Evolutionary conservation across 2,888 invertebrate species (phyloP).

Genomic region (Lithophane semibrunnea): DNA sequence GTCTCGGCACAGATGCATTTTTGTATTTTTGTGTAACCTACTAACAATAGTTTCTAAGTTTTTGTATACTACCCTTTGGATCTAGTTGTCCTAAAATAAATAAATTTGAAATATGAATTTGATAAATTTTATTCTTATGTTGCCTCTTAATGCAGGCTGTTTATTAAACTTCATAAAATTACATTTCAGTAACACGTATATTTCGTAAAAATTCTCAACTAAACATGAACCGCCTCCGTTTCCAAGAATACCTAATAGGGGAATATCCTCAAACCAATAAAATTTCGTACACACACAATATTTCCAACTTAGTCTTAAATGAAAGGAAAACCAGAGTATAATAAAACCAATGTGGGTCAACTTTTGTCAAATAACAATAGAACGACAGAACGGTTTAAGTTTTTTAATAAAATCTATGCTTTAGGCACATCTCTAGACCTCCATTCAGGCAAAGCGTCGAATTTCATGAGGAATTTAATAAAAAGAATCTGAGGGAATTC

Average conservation of each 20-base stretch:
- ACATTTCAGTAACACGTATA: not conserved
- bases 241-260: conserved; percentile 11
- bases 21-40: no score
- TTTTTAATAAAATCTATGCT: conserved; percentile 38
- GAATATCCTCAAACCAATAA: conserved; percentile 21
- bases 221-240: not conserved
- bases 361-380: conserved; percentile 10
- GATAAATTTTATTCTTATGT: no score
- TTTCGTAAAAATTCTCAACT: not conserved
- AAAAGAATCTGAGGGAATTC: conserved; percentile 37
- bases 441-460: conserved; percentile 20
- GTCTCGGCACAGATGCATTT: no score
- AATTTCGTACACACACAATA: conserved; percentile 8
- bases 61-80: no score
- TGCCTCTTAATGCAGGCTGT: no score
- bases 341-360: conserved; percentile 24
- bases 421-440: not conserved
- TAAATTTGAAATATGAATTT: no score
- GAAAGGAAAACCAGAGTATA: conserved; percentile 26
- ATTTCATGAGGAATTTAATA: conserved; percentile 63
- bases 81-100: no score
- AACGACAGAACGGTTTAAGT: not conserved
- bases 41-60: no score
- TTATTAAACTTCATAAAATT: no score
- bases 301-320: not conserved